These are phyloP conservation scores for Yponomeuta cagnagella DNA, from an alignment of 2,888 invertebrate species.

Conservation along the genomic window DNA sequence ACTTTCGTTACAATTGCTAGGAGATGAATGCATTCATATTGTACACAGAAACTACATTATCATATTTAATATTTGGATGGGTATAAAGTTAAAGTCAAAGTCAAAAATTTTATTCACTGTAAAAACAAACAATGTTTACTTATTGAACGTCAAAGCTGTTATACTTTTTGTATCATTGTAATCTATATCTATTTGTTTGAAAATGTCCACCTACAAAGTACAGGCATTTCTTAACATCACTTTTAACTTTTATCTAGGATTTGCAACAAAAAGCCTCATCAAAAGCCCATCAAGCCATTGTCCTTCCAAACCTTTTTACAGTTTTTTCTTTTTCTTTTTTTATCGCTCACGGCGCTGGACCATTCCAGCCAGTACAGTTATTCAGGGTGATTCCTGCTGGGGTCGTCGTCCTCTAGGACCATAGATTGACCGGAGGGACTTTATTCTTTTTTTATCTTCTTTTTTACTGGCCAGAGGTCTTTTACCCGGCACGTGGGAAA, in stretches of 20 bases:
- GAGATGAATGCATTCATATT: no score
- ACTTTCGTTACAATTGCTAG: no score
- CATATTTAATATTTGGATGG: no score
- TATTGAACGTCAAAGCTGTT: no score
- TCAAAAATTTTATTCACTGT: no score
- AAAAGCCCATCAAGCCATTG: constrained; percentile 1
- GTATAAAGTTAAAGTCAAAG: no score
- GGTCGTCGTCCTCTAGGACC: neutral
- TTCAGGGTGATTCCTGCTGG: neutral
- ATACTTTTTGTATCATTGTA: no score
- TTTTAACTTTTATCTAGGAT: neutral
- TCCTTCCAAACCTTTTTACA: neutral
- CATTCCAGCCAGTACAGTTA: constrained; percentile 9
- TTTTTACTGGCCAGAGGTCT: constrained; percentile 9
- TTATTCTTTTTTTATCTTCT: neutral
- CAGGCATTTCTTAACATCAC: no score
- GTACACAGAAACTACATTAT: no score
- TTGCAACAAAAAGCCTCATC: neutral
- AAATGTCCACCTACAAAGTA: no score
- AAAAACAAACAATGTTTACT: no score
- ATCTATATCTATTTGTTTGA: no score
- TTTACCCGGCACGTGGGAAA: constrained; percentile 6
- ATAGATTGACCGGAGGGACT: neutral
- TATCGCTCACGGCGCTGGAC: neutral
- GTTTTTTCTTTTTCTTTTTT: neutral